These are phyloP conservation scores for Lophotriccus pileatus DNA, from an alignment of 2,797 vertebrate genomes.

Conservation along the genomic window DNA sequence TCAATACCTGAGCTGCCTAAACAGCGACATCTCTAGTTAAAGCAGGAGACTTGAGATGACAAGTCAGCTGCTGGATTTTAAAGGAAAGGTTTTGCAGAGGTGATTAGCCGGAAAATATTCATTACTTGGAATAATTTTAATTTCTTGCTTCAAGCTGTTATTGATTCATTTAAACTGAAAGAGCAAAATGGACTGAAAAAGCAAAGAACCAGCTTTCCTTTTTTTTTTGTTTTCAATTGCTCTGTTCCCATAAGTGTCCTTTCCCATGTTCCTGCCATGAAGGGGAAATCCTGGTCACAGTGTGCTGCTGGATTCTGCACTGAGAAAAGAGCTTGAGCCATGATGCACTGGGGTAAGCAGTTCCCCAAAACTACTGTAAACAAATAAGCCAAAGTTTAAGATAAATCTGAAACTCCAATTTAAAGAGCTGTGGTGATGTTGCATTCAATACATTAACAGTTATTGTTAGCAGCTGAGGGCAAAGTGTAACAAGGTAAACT, in stretches of 20 bases:
- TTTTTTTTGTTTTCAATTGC: background rate
- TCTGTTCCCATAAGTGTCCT: background rate
- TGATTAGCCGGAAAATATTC: background rate
- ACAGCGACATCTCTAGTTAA: background rate
- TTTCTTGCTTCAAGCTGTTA: background rate
- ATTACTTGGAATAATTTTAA: background rate
- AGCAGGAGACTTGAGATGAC: background rate
- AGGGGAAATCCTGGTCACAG: background rate
- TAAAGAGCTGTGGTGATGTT: background rate
- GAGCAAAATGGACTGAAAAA: background rate
- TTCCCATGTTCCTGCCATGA: background rate
- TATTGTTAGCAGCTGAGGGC: background rate
- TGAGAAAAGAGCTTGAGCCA: background rate
- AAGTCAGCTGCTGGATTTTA: background rate
- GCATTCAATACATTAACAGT: background rate
- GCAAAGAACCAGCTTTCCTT: background rate
- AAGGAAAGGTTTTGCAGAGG: background rate
- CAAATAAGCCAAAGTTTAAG: background rate
- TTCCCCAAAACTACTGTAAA: background rate
- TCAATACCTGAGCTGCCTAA: background rate
- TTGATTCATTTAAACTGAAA: background rate
- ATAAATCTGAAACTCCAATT: background rate
- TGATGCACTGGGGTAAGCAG: fast-evolving
- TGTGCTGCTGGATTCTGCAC: fast-evolving
- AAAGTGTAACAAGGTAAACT: background rate